These are phyloP conservation scores for Eriocheir sinensis DNA, from an alignment of 1,140 invertebrate genomes.

Conservation along the genomic window DNA sequence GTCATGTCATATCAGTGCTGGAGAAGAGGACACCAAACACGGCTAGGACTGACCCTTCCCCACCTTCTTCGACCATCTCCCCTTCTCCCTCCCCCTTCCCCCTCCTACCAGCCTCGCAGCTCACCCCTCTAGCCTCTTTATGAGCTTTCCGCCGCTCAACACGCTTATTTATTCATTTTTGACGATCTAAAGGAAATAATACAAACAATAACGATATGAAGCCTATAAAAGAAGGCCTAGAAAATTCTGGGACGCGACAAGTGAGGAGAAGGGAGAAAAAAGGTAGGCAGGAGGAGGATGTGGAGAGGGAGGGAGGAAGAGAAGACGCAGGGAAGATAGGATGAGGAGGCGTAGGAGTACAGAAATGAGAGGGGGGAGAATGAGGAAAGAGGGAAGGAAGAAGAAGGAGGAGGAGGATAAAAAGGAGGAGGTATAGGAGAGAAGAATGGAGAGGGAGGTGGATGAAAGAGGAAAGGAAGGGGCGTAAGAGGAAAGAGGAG, in stretches of 20 bases:
- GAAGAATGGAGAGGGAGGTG: neutral
- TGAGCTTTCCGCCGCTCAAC: neutral
- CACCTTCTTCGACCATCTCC: neutral
- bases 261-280: constrained; percentile 5
- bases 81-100: neutral
- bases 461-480: neutral
- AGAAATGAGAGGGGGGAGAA: constrained; percentile 9
- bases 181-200: constrained; percentile 25
- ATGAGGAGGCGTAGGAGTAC: neutral
- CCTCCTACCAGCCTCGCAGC: too few species aligned
- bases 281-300: neutral
- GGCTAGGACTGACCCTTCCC: neutral
- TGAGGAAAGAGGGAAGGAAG: neutral
- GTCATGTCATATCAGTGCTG: neutral
- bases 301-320: constrained; percentile 6
- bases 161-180: constrained; percentile 26
- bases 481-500: neutral
- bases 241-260: neutral
- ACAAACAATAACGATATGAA: constrained; percentile 17
- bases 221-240: neutral
- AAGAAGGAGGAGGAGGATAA: neutral
- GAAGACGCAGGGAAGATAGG: neutral
- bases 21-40: neutral
- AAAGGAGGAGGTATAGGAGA: neutral
- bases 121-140: neutral